phyloP scores from a whole-genome alignment of 2,797 vertebrate genomes.

The Siniperca undulata region DNA sequence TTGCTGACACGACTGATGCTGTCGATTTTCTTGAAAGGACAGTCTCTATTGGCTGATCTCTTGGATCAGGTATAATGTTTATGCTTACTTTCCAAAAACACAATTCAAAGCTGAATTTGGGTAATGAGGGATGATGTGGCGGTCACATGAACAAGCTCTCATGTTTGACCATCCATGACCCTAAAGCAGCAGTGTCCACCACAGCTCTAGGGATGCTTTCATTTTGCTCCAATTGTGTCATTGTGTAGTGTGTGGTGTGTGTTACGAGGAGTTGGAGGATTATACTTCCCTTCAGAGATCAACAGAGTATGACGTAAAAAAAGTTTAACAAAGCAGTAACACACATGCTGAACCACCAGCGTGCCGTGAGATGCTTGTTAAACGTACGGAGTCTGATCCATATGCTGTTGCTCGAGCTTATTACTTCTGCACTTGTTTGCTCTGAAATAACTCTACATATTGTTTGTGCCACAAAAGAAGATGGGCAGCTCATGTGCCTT shows the following conservation, averaged over 20 bases:
- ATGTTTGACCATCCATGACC: background rate
- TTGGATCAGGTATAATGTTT: background rate
- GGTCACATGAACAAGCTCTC: background rate
- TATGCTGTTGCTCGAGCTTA: background rate
- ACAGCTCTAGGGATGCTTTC: background rate
- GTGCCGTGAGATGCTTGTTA: slow-evolving; percentile 8
- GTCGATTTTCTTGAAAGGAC: background rate
- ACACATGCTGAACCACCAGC: background rate
- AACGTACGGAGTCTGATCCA: background rate
- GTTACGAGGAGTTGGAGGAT: slow-evolving; percentile 12
- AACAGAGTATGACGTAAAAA: background rate
- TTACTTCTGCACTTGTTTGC: slow-evolving; percentile 38
- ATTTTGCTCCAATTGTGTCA: background rate
- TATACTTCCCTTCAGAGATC: slow-evolving; percentile 15
- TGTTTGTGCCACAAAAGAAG: slow-evolving; percentile 32
- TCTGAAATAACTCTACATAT: slow-evolving; percentile 43
- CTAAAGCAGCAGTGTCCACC: background rate
- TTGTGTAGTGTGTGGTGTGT: background rate
- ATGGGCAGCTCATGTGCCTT: slow-evolving; percentile 32
- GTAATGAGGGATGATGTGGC: background rate
- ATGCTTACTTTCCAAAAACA: background rate
- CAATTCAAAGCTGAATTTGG: too few relatives aligned
- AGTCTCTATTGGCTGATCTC: background rate
- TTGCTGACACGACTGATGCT: background rate
- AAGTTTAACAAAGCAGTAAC: background rate